These are phyloP conservation scores for Xiphophorus birchmanni DNA, from an alignment of 2,797 vertebrate genomes.

Conservation along the genomic window DNA sequence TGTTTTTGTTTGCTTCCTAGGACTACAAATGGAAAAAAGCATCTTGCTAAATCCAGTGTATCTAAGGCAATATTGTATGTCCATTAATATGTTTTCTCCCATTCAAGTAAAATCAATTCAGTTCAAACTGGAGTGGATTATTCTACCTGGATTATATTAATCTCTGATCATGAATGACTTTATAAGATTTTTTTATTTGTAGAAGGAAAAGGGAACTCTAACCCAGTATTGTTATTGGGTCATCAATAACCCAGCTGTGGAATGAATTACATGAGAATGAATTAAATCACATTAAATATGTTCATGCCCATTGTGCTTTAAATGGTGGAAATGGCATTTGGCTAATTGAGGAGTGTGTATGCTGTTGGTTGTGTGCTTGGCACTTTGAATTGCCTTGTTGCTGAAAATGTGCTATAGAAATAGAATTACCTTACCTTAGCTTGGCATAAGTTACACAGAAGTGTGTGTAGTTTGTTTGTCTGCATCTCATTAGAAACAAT, in stretches of 20 bases:
- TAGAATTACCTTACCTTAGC: background rate
- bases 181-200: background rate
- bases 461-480: background rate
- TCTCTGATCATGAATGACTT: background rate
- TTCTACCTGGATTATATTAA: background rate
- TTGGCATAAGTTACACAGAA: background rate
- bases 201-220: background rate
- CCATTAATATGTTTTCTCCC: no score
- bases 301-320: background rate
- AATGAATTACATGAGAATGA: background rate
- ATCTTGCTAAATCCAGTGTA: no score
- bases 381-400: no score
- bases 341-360: background rate
- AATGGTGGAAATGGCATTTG: background rate
- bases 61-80: no score
- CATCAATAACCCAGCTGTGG: background rate
- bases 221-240: background rate
- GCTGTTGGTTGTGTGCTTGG: background rate
- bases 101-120: background rate
- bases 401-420: no score
- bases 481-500: background rate
- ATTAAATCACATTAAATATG: background rate
- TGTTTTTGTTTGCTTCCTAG: no score
- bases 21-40: no score
- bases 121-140: background rate